These are phyloP conservation scores for Eulemur albifrons DNA, from an alignment of 2,797 vertebrate genomes.

Conservation along the genomic window DNA sequence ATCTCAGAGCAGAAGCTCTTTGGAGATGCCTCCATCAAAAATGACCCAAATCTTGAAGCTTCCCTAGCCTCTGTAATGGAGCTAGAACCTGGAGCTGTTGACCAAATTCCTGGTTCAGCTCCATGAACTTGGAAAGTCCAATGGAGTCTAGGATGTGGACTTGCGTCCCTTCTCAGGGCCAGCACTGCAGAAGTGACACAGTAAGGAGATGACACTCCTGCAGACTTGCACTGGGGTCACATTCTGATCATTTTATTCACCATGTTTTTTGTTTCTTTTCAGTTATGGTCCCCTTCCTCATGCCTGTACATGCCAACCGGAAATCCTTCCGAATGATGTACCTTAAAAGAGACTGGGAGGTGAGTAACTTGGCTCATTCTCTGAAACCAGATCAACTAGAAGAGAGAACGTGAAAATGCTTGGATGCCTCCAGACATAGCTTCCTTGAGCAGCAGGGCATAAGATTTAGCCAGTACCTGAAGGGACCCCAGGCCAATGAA, in stretches of 20 bases:
- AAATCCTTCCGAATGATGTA: conserved; percentile 91
- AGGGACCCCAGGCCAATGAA: background rate
- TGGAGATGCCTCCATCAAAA: background rate
- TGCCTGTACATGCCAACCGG: conserved; percentile 92
- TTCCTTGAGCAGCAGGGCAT: background rate
- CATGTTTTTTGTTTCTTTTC: conserved; percentile 47
- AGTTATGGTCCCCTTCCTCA: conserved; percentile 93
- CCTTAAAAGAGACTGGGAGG: conserved; percentile 89
- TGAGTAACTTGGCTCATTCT: conserved; percentile 82
- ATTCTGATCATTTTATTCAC: background rate
- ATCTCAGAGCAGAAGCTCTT: background rate
- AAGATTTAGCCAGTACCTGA: background rate
- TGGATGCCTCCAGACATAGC: background rate
- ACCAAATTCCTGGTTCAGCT: background rate
- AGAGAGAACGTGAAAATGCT: background rate
- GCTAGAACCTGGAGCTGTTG: background rate
- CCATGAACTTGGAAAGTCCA: background rate
- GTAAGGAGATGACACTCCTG: background rate
- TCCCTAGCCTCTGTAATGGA: background rate
- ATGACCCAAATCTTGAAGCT: background rate
- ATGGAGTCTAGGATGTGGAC: background rate
- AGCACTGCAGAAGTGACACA: background rate
- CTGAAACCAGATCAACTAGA: background rate
- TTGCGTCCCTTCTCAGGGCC: background rate
- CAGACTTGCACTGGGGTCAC: background rate